Base-by-base conservation (phyloP, 2,797 vertebrate species). In the Mareca penelope region DNA sequence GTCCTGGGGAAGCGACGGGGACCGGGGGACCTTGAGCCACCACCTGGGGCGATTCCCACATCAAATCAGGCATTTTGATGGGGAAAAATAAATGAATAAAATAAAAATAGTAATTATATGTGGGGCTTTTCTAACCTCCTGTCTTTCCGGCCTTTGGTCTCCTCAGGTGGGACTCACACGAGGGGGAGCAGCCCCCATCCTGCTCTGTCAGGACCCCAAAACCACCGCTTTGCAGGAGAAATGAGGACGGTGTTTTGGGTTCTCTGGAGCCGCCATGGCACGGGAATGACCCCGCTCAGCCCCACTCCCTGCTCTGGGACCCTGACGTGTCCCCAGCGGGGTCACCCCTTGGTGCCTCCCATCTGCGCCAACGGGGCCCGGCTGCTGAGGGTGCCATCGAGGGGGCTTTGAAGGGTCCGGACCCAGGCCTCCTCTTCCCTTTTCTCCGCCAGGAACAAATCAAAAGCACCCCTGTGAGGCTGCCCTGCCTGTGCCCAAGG, bases 1-100 rank as follows among this genome's bases (percentile, higher is more conserved):
- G 23, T 37, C 29, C 53, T 15, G 59, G 33, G 19, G 72, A 81
- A 76, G 17, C 0, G 0, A n/a, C 0, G 0, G 46, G 31, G 19
- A 40, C 33, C 15, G 5, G 37, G 57, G 22, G 10, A 65, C 55
- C 40, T 67, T 59, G n/a, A 86, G 39, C 24, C 56, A 70, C 59
- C 52, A 4, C 23, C 1, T 0, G n/a, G 35, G 52, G n/a, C 0
- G 1, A 81, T 42, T 86, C 28, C 46, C 7, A 9, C 33, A 42
- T 22, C n/a, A 35, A 73, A 69, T 8, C 6, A 70, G 59, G 28
- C 42, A 68, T 57, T 3, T 15, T 0, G 3, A 6, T 22, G 28
- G 21, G 28, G 21, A 3, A 9, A 61, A 39, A 42, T 42, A 42
- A 5, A 42, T 42, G 1, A 17, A 8, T 17, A 42, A 42, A 42